Evolutionary conservation across 2,888 invertebrate species (phyloP).

Genomic region (Eremobia ochroleuca): DNA sequence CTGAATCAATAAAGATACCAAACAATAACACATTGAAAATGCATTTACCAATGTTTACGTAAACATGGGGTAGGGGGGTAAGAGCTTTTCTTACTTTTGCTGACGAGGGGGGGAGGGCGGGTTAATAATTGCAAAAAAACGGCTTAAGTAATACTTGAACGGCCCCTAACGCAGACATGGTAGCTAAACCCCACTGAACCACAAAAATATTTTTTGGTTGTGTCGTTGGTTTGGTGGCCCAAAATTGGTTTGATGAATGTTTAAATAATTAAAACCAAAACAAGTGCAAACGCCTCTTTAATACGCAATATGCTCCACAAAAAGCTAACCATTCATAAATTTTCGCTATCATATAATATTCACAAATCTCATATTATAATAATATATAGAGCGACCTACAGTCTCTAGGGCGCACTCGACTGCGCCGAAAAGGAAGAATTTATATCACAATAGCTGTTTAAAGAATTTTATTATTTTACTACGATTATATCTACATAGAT

Average conservation of each 20-base stretch:
- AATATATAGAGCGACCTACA: conserved; percentile 66
- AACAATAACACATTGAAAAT: too few species aligned
- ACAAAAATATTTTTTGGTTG: too few species aligned
- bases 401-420: conserved; percentile 63
- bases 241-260: background rate
- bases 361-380: conserved; percentile 78
- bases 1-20: too few species aligned
- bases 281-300: conserved; percentile 87
- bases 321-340: conserved; percentile 89
- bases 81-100: too few species aligned
- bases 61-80: too few species aligned
- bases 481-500: conserved; percentile 53
- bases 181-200: too few species aligned
- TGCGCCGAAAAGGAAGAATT: conserved; percentile 75
- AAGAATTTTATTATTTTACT: conserved; percentile 61
- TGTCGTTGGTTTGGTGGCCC: background rate
- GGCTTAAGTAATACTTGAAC: too few species aligned
- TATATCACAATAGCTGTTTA: conserved; percentile 82
- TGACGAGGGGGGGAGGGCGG: too few species aligned
- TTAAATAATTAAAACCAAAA: conserved; percentile 77
- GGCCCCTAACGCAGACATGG: too few species aligned
- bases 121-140: too few species aligned
- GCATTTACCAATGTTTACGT: too few species aligned
- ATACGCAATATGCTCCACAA: conserved; percentile 90
- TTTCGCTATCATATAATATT: conserved; percentile 85